Evolutionary conservation across 1,140 invertebrate species (phyloP), one percentile per base, ranked within the genome.

Genomic region (Procambarus virginalis): DNA sequence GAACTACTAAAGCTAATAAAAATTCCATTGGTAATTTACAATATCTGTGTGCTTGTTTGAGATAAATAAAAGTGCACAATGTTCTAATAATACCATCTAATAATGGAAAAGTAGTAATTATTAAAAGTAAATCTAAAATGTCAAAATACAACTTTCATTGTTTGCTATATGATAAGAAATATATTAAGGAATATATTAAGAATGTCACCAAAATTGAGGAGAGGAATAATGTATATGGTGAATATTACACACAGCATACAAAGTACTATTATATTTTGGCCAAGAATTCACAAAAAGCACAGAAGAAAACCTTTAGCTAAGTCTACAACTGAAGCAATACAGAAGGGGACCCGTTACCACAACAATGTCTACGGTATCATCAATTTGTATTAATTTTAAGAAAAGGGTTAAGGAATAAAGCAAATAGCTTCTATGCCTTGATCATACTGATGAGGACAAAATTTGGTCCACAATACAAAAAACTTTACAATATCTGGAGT

Each of bases 81-180:
- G 34, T 17, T 64, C 12, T 17, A 2, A 12, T 34, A 34, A 34
- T 34, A 34, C 34, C 34, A 34, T 34, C 34, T 34, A 34, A 34
- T 34, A 34, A 34, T 34, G 34, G 34, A 34, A 34, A 34, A 34
- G 34, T 1, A 55, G 51, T 55, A 55, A 55, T 55, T 55, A 12
- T 12, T 5, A 55, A 55, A 34, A 4, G 5, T 34, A 73, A 73
- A 34, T 73, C 6, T 9, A 68, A 12, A 68, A 34, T 34, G 68
- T 22, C 68, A 73, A 73, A 73, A n/a, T 68, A 73, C n/a, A 73
- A 34, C n/a, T 73, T 68, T 68, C 64, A 68, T n/a, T 68, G 64
- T n/a, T 17, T 68, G 14, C 14, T 5, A 68, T 17, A 5, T 6
- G 5, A 68, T 34, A 34, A 34, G 34, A 34, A 34, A 34, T 34